Evolutionary conservation across 1,140 invertebrate species (phyloP), one percentile per base, ranked within the genome.

Genomic region (Euura saliciscinereae): DNA sequence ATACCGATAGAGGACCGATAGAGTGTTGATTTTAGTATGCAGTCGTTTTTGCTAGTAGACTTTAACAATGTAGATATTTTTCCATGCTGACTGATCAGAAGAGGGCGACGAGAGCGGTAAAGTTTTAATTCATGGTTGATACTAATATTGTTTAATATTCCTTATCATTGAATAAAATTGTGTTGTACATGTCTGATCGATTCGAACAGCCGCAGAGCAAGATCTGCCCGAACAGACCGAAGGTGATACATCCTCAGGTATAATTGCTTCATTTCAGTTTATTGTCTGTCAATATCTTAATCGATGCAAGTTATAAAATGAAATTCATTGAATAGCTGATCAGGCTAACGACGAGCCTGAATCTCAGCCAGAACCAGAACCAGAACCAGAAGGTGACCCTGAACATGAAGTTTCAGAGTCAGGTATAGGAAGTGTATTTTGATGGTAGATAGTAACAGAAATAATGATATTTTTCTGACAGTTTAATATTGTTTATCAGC

Each of bases 401-500:
- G 42, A 43, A 43, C 2, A 7, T 43, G 66, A 45, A 65, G 43
- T 65, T 43, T 51, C 66, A 68, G 7, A 45, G 46, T 11, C 51
- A 59, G 6, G 6, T 59, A 59, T 59, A 59, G 13, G 5, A 59
- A n/a, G 13, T 11, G 10, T 59, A 59, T 2, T 59, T 59, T 59
- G 13, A 59, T 59, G 44, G 69, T 28, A 28, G 28, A 28, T 28
- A 28, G 28, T 69, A 68, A 71, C 42, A 59, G 45, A 43, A 65
- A 42, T 43, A 28, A 69, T 67, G 28, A 71, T 64, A 42, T 59
- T 43, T 59, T 69, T 72, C 43, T 67, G 43, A 65, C 67, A 59
- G 66, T 51, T 68, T 64, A 73, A 46, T 72, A 59, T 66, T 10
- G 43, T 67, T 67, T 67, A 1, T 67, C 46, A 70, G 71, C 59